Percentiles rank a stretch among this genome's conserved stretches.
Conservation (phyloP, 2,113 vertebrate species). For the Zosterops borbonicus region DNA sequence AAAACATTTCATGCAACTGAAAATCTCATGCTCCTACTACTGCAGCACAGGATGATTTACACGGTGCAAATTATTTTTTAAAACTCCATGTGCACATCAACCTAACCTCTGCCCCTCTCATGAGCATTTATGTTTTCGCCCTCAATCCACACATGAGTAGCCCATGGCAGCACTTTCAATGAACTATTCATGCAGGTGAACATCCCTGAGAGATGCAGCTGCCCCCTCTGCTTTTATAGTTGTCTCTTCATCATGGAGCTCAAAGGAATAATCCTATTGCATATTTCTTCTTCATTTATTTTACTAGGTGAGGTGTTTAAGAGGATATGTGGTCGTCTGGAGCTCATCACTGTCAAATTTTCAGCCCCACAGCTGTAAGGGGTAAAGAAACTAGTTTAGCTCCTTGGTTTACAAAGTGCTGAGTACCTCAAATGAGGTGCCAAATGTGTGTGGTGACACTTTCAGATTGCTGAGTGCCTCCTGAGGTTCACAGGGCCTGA, state of each 20-base stretch:
- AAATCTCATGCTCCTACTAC: slow-evolving; percentile 3
- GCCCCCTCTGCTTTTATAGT: neutral
- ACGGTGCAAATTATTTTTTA: neutral
- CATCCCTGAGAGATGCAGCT: neutral
- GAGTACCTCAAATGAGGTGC: slow-evolving; percentile 41
- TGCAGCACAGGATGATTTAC: neutral
- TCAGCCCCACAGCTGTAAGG: neutral
- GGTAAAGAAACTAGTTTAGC: neutral
- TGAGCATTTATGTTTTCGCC: neutral
- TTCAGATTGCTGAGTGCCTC: neutral
- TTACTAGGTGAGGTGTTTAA: slow-evolving; percentile 56
- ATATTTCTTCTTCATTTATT: slow-evolving; percentile 45
- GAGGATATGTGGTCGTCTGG: slow-evolving; percentile 37
- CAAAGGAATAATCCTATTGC: slow-evolving; percentile 3
- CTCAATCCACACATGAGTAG: neutral
- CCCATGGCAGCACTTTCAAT: neutral
- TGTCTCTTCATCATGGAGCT: neutral
- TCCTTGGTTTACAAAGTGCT: slow-evolving; percentile 40
- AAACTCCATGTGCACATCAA: neutral
- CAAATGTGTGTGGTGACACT: neutral
- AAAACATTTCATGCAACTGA: neutral
- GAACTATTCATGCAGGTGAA: neutral
- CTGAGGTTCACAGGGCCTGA: neutral
- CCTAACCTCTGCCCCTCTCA: neutral
- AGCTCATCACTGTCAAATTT: slow-evolving; percentile 57